Conservation (phyloP, 1,140 invertebrate species). For the Teleogryllus occipitalis region DNA sequence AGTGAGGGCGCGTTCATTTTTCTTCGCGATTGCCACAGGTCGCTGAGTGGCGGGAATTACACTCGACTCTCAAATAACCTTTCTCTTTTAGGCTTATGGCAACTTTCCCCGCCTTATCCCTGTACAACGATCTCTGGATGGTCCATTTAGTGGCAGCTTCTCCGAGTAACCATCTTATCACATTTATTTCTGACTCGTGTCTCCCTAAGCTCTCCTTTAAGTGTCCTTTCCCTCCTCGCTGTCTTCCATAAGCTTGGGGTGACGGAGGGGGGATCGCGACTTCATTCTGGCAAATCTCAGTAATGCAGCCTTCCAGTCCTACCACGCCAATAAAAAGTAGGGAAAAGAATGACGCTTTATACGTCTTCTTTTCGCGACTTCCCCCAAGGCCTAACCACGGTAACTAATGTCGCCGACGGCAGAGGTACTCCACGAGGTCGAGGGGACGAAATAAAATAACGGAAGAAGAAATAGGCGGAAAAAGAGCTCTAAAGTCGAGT, state of each 20-base stretch:
- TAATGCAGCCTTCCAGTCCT: not conserved
- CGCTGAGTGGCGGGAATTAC: not conserved
- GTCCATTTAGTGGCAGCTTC: conserved; percentile 3
- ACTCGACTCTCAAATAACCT: not conserved
- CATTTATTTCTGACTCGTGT: not conserved
- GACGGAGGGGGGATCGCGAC: not conserved
- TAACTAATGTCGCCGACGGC: not conserved
- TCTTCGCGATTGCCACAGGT: not conserved
- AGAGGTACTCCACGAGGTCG: not conserved
- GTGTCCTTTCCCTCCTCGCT: not conserved
- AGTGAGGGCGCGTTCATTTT: not conserved
- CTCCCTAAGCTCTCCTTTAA: not conserved
- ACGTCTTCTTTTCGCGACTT: not conserved
- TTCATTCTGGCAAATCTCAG: not conserved
- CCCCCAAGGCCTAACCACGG: not conserved
- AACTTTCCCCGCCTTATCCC: not conserved
- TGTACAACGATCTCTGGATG: not conserved
- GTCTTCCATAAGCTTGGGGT: not conserved
- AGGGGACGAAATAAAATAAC: not conserved
- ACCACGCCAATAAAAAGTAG: not conserved
- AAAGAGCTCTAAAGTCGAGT: not conserved
- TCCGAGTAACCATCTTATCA: not conserved
- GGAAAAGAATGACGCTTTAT: conserved; percentile 1
- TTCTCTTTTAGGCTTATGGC: conserved; percentile 1
- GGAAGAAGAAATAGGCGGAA: not conserved